Conservation (phyloP, 2,888 invertebrate genomes). For the Acrobasis repandana region DNA sequence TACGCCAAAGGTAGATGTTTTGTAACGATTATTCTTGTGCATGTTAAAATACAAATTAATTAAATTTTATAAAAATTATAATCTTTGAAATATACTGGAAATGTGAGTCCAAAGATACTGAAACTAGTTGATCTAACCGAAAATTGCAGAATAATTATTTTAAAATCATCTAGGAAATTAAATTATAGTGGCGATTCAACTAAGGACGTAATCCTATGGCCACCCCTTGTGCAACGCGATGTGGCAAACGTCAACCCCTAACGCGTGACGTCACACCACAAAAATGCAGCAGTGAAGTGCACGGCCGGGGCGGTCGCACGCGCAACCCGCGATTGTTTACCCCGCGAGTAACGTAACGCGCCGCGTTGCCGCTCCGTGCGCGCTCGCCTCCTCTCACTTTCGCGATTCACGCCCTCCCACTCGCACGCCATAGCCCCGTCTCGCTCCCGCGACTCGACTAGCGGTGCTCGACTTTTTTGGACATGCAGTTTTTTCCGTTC, state of each 20-base stretch:
- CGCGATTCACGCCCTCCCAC: slow-evolving; percentile 60
- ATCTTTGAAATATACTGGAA: no score
- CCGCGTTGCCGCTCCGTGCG: slow-evolving; percentile 71
- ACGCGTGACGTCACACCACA: slow-evolving; percentile 64
- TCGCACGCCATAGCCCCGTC: slow-evolving; percentile 60
- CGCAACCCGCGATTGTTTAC: slow-evolving; percentile 79
- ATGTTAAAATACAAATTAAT: no score
- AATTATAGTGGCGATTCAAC: background rate
- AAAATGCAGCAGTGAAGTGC: slow-evolving; percentile 76
- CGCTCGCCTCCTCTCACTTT: slow-evolving; percentile 79
- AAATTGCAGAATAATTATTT: no score
- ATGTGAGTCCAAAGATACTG: no score
- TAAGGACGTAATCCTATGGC: background rate
- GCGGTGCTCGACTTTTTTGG: slow-evolving; percentile 82
- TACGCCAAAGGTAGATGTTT: slow-evolving; percentile 14
- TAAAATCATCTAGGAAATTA: no score
- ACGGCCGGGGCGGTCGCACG: slow-evolving; percentile 70
- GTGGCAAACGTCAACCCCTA: slow-evolving; percentile 24
- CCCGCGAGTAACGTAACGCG: slow-evolving; percentile 75
- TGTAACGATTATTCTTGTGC: background rate
- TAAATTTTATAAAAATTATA: no score
- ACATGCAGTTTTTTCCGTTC: slow-evolving; percentile 75
- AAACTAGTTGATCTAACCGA: no score
- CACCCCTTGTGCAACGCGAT: slow-evolving; percentile 6
- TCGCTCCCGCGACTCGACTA: slow-evolving; percentile 57